A percentile compares a stretch with the other conserved stretches of the same genome.
These are phyloP conservation scores for Delphinapterus leucas DNA, from an alignment of 2,113 vertebrate species.

Conservation along the genomic window DNA sequence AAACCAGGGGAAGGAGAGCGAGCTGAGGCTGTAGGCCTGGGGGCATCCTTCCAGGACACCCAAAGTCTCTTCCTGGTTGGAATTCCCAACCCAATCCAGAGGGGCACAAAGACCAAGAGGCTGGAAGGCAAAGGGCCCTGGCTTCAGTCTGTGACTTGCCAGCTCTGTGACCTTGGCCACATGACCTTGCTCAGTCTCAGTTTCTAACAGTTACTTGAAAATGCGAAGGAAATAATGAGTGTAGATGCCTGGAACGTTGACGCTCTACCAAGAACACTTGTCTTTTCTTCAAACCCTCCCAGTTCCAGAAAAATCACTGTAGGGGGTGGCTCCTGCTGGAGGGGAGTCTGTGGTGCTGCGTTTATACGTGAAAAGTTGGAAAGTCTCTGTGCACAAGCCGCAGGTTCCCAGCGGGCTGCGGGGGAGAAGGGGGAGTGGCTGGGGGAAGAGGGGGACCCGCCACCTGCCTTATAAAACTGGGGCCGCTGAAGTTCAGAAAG, in stretches of 20 bases:
- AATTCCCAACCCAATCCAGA: not conserved
- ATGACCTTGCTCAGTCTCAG: not conserved
- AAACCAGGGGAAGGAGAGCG: not conserved
- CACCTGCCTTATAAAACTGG: not conserved
- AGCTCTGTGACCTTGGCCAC: not conserved
- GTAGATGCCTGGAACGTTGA: not conserved
- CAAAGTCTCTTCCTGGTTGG: not conserved
- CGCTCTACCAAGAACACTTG: not conserved
- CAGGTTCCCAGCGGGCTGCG: not conserved
- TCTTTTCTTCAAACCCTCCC: not conserved
- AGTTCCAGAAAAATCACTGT: not conserved
- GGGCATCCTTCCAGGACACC: not conserved
- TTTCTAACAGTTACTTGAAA: not conserved
- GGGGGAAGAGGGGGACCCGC: not conserved
- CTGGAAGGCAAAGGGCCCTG: not conserved
- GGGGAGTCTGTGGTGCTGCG: not conserved
- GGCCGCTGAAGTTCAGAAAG: not conserved
- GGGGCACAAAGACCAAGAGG: not conserved
- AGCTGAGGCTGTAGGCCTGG: accelerated
- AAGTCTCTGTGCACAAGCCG: not conserved
- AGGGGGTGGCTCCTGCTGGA: not conserved
- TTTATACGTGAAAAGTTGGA: not conserved
- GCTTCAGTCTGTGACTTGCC: not conserved
- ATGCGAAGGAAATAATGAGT: not conserved
- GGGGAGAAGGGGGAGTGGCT: accelerated